Percentiles rank a stretch among this genome's conserved stretches.
phyloP scores from a whole-genome alignment of 2,797 vertebrate species.

The Novumbra hubbsi region DNA sequence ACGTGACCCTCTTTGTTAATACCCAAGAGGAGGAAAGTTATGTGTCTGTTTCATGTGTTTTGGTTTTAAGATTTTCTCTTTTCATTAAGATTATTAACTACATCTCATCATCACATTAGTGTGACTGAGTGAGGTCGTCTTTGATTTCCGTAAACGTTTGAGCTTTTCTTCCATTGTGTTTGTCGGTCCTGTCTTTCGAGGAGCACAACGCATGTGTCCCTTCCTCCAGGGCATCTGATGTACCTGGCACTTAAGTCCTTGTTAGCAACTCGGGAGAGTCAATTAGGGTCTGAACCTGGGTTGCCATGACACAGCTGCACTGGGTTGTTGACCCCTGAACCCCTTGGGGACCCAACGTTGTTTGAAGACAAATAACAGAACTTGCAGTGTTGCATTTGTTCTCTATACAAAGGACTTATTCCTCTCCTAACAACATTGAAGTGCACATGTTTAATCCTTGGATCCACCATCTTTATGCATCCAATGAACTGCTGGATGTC shows the following conservation, averaged over 20 bases:
- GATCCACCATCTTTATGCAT: slow-evolving; percentile 22
- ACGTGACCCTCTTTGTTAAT: slow-evolving; percentile 36
- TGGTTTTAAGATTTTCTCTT: slow-evolving; percentile 53
- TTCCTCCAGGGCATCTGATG: slow-evolving; percentile 27
- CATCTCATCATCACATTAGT: slow-evolving; percentile 34
- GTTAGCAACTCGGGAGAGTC: slow-evolving; percentile 25
- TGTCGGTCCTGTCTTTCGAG: slow-evolving; percentile 43
- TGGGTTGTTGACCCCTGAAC: too few species aligned
- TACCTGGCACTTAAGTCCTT: slow-evolving; percentile 2
- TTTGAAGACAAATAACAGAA: background rate
- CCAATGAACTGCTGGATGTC: slow-evolving; percentile 32
- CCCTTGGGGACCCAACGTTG: background rate
- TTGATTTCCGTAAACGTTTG: slow-evolving; percentile 39
- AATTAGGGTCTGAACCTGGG: background rate
- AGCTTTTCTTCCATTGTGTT: slow-evolving; percentile 31
- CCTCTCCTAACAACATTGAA: slow-evolving; percentile 3
- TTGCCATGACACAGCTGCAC: too few species aligned
- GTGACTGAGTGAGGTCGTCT: slow-evolving; percentile 39
- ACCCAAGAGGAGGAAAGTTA: slow-evolving; percentile 63
- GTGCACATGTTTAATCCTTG: slow-evolving; percentile 16
- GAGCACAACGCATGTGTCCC: slow-evolving; percentile 38
- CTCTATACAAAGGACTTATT: background rate
- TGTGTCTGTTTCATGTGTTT: slow-evolving; percentile 44
- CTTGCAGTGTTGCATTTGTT: slow-evolving; percentile 3
- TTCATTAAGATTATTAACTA: slow-evolving; percentile 56